Evolutionary conservation across 35 echinoderm and acorn worm genomes (phyloP).

Genomic region (Heliocidaris erythrogramma): DNA sequence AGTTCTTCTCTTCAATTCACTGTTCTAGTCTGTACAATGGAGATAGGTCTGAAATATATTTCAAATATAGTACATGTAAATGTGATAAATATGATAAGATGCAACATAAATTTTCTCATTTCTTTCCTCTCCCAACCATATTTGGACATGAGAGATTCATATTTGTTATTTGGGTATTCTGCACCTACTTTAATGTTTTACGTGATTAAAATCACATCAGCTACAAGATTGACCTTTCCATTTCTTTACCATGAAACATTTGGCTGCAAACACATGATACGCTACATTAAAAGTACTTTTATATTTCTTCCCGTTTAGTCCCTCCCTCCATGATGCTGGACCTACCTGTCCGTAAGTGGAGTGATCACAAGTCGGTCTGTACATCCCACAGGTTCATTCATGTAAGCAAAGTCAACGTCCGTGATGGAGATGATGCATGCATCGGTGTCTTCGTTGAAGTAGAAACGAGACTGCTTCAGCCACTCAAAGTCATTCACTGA

Average conservation of each 20-base stretch:
- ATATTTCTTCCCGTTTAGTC: not conserved
- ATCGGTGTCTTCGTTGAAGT: constrained; percentile 99
- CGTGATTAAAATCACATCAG: too few species aligned
- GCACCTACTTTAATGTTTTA: not conserved
- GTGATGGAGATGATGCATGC: constrained; percentile 96
- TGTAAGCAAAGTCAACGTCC: constrained; percentile 95
- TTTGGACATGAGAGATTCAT: not conserved
- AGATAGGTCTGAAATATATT: not conserved
- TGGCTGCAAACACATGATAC: not conserved
- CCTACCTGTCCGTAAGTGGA: constrained; percentile 98
- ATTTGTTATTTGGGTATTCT: not conserved
- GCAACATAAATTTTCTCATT: not conserved
- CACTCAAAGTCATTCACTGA: constrained; percentile 97
- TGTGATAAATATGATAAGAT: not conserved
- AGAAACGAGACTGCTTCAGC: constrained; percentile 99
- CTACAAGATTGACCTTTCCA: too few species aligned
- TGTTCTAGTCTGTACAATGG: too few species aligned
- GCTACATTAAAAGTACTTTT: not conserved
- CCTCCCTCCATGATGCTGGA: not conserved
- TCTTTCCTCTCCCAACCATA: not conserved
- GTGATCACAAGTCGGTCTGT: constrained; percentile 97
- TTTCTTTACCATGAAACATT: too few species aligned
- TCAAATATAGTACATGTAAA: too few species aligned
- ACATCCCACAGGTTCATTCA: constrained; percentile 98
- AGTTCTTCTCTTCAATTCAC: too few species aligned